Evolutionary conservation across 2,888 invertebrate species (phyloP).

Genomic region (Neoitamus cyanurus): DNA sequence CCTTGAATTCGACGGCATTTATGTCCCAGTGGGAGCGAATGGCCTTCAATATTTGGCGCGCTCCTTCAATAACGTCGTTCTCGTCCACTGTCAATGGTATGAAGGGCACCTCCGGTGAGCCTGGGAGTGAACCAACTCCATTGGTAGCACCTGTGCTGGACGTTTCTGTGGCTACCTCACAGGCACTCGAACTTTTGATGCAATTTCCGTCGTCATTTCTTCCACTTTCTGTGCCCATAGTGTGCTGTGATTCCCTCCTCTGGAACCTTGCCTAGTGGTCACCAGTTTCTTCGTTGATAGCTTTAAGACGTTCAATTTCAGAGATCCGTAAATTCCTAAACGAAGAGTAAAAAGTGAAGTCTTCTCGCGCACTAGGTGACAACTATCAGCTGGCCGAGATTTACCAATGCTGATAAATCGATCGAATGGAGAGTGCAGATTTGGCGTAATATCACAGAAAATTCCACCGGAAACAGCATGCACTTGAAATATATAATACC

Average conservation of each 20-base stretch:
- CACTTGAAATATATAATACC: not conserved
- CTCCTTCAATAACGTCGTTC: conserved; percentile 75
- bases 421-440: not conserved
- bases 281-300: not conserved
- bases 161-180: not conserved
- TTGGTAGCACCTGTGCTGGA: not conserved
- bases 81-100: conserved; percentile 75
- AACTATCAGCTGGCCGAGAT: conserved; percentile 4
- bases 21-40: conserved; percentile 79
- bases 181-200: not conserved
- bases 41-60: conserved; percentile 73
- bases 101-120: conserved; percentile 19
- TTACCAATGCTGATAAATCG: not conserved
- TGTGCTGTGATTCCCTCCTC: not conserved
- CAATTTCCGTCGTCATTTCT: not conserved
- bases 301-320: not conserved
- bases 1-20: conserved; percentile 77
- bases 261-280: not conserved
- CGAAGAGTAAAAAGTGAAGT: not conserved
- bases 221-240: conserved; percentile 1
- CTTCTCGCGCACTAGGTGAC: not conserved
- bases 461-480: not conserved
- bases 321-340: not conserved
- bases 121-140: not conserved
- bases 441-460: not conserved